Conservation (phyloP, 2,888 invertebrate species). For the Tetramorium bicarinatum region DNA sequence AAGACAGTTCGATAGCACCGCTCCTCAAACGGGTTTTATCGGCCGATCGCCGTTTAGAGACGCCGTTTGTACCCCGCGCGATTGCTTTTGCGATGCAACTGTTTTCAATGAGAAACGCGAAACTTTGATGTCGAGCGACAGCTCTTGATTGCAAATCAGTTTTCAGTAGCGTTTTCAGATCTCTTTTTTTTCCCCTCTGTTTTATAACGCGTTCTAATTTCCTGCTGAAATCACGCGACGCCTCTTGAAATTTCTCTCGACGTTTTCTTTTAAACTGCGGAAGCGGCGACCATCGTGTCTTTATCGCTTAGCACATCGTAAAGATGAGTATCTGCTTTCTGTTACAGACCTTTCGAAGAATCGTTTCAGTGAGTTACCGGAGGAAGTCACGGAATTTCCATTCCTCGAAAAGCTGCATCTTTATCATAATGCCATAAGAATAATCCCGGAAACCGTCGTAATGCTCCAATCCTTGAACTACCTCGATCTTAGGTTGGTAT, state of each 20-base stretch:
- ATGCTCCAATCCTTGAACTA: constrained; percentile 95
- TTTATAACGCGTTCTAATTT: constrained; percentile 16
- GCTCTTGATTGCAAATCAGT: constrained; percentile 29
- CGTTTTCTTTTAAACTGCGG: neutral
- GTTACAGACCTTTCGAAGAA: constrained; percentile 94
- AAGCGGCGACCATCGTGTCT: neutral
- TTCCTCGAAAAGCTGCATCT: constrained; percentile 95
- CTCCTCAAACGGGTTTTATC: constrained; percentile 55
- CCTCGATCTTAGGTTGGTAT: constrained; percentile 94
- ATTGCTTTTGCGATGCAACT: neutral
- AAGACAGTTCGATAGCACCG: constrained; percentile 50
- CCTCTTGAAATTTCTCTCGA: neutral
- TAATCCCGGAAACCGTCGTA: constrained; percentile 94
- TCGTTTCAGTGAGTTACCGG: constrained; percentile 95
- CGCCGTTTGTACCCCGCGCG: neutral
- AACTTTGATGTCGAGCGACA: constrained; percentile 9
- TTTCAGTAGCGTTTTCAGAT: constrained; percentile 4
- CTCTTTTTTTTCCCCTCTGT: neutral
- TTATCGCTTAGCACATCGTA: constrained; percentile 3
- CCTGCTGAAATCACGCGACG: constrained; percentile 12
- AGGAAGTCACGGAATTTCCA: constrained; percentile 94
- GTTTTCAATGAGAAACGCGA: neutral
- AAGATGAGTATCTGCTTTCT: constrained; percentile 64
- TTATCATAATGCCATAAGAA: constrained; percentile 96
- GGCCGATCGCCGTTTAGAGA: neutral